Percentiles rank a stretch among this genome's conserved stretches.
Evolutionary conservation across 1,140 invertebrate genomes (phyloP).

Genomic region (Heliconius nattereri): DNA sequence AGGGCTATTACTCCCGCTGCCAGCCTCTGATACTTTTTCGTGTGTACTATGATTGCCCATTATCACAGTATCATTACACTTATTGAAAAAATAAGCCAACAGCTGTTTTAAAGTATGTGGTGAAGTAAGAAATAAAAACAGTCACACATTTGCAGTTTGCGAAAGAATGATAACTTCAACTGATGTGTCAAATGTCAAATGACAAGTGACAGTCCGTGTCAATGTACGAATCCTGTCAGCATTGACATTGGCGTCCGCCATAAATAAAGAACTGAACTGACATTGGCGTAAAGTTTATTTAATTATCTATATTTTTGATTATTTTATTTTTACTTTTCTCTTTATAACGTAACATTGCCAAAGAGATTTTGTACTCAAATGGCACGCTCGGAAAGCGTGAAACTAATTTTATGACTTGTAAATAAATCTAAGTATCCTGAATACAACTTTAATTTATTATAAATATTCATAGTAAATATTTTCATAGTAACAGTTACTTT

Average conservation of each 20-base stretch:
- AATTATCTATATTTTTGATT: neutral
- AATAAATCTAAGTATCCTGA: too few relatives aligned
- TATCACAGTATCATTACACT: slow-evolving; percentile 26
- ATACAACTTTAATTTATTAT: too few relatives aligned
- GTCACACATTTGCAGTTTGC: slow-evolving; percentile 11
- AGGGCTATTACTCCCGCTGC: slow-evolving; percentile 70
- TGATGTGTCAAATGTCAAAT: slow-evolving; percentile 12
- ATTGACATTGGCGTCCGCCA: neutral
- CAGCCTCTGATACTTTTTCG: slow-evolving; percentile 57
- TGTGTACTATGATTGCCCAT: slow-evolving; percentile 77
- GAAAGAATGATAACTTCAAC: slow-evolving; percentile 16
- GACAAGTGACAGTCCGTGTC: neutral
- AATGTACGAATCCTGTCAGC: slow-evolving; percentile 4
- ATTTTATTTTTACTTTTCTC: too few relatives aligned
- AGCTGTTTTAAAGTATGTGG: slow-evolving; percentile 20
- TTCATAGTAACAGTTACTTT: too few relatives aligned
- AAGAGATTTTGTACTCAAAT: too few relatives aligned
- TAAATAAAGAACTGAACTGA: too few relatives aligned
- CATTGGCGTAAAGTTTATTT: neutral
- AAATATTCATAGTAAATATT: too few relatives aligned
- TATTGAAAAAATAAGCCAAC: slow-evolving; percentile 23
- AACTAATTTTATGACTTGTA: too few relatives aligned
- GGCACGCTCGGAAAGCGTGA: too few relatives aligned
- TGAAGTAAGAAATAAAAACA: slow-evolving; percentile 22
- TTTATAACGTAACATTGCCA: too few relatives aligned